Conservation (phyloP, 2,888 invertebrate species). For the Ornithoptera alexandrae region DNA sequence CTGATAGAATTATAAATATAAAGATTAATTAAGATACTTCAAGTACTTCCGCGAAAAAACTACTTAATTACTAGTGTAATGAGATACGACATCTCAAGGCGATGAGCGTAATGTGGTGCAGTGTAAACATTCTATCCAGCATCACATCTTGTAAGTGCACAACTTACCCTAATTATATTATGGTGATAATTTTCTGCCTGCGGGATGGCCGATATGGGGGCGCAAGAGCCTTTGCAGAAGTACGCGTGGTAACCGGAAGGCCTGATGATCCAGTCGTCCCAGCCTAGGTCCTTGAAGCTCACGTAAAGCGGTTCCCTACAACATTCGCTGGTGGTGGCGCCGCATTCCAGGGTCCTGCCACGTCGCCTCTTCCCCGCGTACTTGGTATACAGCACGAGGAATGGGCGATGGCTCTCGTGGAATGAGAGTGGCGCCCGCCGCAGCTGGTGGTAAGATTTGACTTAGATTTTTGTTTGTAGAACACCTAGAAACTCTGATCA, state of each 20-base stretch:
- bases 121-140: too few species aligned
- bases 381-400: slow-evolving; percentile 88
- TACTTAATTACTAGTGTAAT: too few species aligned
- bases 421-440: slow-evolving; percentile 85
- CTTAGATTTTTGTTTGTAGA: background rate
- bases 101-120: too few species aligned
- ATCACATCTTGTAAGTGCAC: too few species aligned
- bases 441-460: slow-evolving; percentile 53
- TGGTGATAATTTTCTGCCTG: slow-evolving; percentile 81
- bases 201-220: slow-evolving; percentile 85
- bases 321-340: slow-evolving; percentile 84
- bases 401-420: slow-evolving; percentile 85
- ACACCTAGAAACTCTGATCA: too few species aligned
- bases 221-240: slow-evolving; percentile 91
- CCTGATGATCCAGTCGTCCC: slow-evolving; percentile 93
- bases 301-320: slow-evolving; percentile 91
- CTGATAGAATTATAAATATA: too few species aligned
- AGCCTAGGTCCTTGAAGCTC: slow-evolving; percentile 90
- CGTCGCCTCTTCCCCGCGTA: slow-evolving; percentile 83
- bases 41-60: too few species aligned
- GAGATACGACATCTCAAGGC: too few species aligned
- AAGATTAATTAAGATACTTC: too few species aligned
- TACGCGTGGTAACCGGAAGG: slow-evolving; percentile 92
- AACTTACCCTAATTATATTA: slow-evolving; percentile 86
- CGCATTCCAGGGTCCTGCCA: slow-evolving; percentile 84